Evolutionary conservation across 2,888 invertebrate genomes (phyloP), one percentile per base, ranked within the genome.

Genomic region (Eilema caniola): DNA sequence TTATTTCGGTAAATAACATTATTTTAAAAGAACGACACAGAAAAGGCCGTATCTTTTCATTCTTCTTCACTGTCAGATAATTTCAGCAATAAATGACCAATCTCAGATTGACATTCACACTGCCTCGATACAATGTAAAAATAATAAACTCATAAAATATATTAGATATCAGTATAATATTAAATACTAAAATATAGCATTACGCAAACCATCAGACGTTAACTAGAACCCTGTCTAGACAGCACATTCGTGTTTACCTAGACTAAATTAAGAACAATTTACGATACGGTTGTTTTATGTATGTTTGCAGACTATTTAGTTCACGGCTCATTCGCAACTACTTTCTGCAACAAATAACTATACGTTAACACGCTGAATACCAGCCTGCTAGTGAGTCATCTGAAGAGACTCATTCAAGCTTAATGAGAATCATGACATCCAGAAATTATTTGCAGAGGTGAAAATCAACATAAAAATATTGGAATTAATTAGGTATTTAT

Each of bases 191-290:
- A 37, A 41, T 59, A 59, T 41, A 81, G 70, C 77, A 77, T 75
- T 80, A 75, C 78, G 79, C 79, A 79, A 81, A 81, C 77, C 72
- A 83, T 83, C 78, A 75, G 83, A 85, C 83, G 78, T 83, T 86
- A 85, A 85, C 85, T 82, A 82, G 81, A 82, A 82, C 82, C 79
- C 78, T 75, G 84, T 81, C 85, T 85, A 86, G 86, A 86, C 87
- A 74, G 78, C 79, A 74, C 81, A 76, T 71, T 83, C 77, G 78
- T 85, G 85, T 85, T 88, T 88, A 88, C 88, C 86, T 88, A 90
- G 85, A 86, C 89, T 90, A 90, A 92, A 92, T 93, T 90, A 89
- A 91, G 89, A 90, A 89, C 92, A 92, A 93, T 92, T 92, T 90
- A 90, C 88, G 89, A 89, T 88, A 90, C 90, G 89, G 86, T 88